Conservation (phyloP, 1,140 invertebrate species). For the Asbolus verrucosus region DNA sequence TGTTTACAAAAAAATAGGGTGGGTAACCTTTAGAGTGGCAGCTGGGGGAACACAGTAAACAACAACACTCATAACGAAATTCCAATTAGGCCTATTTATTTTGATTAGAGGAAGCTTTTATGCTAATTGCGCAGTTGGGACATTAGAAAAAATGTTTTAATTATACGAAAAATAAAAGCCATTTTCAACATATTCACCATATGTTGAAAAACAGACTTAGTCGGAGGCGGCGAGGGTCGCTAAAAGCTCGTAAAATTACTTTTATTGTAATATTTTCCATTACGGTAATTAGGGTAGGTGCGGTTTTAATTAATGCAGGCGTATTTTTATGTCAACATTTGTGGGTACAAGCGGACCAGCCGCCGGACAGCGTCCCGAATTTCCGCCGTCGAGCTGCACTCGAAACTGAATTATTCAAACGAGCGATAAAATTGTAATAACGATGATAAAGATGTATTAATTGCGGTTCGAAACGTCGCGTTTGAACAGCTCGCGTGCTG, state of each 20-base stretch:
- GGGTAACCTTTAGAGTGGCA: too few relatives aligned
- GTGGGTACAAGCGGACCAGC: neutral
- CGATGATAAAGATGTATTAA: neutral
- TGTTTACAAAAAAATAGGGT: too few relatives aligned
- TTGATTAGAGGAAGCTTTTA: neutral
- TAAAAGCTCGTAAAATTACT: conserved; percentile 38
- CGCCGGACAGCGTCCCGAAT: too few relatives aligned
- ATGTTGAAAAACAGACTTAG: neutral
- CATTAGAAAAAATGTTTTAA: neutral
- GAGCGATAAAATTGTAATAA: too few relatives aligned
- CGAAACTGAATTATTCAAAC: too few relatives aligned
- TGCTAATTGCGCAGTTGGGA: neutral
- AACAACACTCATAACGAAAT: too few relatives aligned
- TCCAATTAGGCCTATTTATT: neutral
- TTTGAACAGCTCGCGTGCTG: neutral
- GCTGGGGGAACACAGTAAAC: too few relatives aligned
- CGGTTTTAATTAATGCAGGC: conserved; percentile 36
- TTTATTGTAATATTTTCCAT: conserved; percentile 43
- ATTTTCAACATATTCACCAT: neutral
- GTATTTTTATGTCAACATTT: neutral
- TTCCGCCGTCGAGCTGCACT: too few relatives aligned
- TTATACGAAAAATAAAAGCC: too few relatives aligned
- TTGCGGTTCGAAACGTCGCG: neutral
- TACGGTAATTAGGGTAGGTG: conserved; percentile 35
- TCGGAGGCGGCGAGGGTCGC: neutral